Conservation (phyloP, 2,888 invertebrate species). For the Flabesymbios commensalis region DNA sequence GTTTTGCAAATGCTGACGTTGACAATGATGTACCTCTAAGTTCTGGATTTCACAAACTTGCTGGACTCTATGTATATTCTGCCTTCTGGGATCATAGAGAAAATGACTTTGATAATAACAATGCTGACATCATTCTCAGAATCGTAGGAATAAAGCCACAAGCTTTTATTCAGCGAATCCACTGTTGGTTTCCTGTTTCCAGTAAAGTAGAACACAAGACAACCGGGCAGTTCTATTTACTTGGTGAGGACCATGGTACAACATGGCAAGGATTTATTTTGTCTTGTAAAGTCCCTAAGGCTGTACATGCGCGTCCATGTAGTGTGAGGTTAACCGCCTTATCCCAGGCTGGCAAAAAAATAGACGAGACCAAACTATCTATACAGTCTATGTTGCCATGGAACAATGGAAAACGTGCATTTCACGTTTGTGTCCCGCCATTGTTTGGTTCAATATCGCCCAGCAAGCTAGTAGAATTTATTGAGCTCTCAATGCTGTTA, state of each 20-base stretch:
- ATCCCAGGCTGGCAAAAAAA: neutral
- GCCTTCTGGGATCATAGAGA: slow-evolving; percentile 48
- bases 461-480: slow-evolving; percentile 48
- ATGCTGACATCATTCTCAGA: slow-evolving; percentile 25
- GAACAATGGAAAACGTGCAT: slow-evolving; percentile 2
- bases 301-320: slow-evolving; percentile 2
- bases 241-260: slow-evolving; percentile 59
- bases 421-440: slow-evolving; percentile 56
- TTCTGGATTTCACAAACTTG: too few relatives aligned
- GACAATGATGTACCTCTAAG: too few relatives aligned
- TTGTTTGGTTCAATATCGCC: slow-evolving; percentile 47
- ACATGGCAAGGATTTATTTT: slow-evolving; percentile 54
- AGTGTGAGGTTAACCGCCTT: neutral
- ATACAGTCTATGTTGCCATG: slow-evolving; percentile 7
- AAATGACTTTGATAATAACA: slow-evolving; percentile 37
- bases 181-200: slow-evolving; percentile 8
- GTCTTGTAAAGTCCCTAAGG: slow-evolving; percentile 44
- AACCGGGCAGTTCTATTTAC: slow-evolving; percentile 40
- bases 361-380: neutral
- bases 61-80: too few relatives aligned
- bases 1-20: too few relatives aligned
- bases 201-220: neutral
- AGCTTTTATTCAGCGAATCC: too few relatives aligned
- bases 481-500: slow-evolving; percentile 50
- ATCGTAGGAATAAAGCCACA: slow-evolving; percentile 18